phyloP scores from a whole-genome alignment of 2,113 vertebrate species.

The Semnornis frantzii region DNA sequence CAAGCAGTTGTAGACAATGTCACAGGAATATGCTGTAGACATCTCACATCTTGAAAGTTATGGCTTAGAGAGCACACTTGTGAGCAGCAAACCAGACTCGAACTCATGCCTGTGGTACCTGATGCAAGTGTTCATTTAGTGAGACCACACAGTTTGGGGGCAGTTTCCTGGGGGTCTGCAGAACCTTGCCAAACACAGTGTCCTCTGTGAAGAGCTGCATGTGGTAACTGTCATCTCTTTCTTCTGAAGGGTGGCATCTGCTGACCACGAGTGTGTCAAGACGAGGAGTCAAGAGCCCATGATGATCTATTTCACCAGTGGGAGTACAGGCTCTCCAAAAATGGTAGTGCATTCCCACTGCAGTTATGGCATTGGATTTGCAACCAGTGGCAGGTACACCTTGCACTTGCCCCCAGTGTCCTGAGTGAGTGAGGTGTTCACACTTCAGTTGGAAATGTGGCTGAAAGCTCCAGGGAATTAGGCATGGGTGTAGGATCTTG shows the following conservation, averaged over 20 bases:
- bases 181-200: neutral
- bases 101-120: neutral
- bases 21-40: neutral
- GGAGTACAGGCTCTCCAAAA: conserved; percentile 83
- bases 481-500: neutral
- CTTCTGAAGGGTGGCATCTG: conserved; percentile 72
- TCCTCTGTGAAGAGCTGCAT: neutral
- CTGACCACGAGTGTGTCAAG: conserved; percentile 73
- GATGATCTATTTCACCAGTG: conserved; percentile 85
- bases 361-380: conserved; percentile 81
- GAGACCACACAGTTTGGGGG: neutral
- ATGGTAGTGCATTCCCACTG: conserved; percentile 83
- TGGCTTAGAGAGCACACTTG: fast-evolving
- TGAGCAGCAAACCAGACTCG: neutral
- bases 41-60: neutral
- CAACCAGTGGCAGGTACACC: conserved; percentile 75
- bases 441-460: neutral
- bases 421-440: neutral
- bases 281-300: conserved; percentile 77
- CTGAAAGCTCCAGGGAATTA: neutral
- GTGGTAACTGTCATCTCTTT: neutral
- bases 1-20: neutral
- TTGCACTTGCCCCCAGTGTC: neutral
- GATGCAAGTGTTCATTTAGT: neutral
- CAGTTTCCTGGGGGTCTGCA: neutral